Base-by-base conservation (phyloP, 2,888 invertebrate species). In the Dryobota labecula region DNA sequence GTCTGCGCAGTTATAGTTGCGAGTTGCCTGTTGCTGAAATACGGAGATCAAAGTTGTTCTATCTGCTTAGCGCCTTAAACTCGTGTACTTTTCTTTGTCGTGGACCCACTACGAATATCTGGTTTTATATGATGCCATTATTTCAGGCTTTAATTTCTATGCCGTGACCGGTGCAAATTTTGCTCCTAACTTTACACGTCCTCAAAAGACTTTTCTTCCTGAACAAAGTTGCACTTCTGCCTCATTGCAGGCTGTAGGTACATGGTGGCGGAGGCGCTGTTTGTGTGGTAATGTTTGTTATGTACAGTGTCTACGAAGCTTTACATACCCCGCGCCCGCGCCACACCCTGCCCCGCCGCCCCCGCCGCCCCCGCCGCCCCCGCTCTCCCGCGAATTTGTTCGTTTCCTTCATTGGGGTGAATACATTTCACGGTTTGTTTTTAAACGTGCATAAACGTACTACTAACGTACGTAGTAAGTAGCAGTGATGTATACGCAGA, bases 211-310 rank as follows among this genome's bases (percentile, higher is more conserved):
- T 38, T 24, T 51, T 61, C 43, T 45, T 62, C 41, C 18, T 4
- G 13, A 33, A 58, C 60, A 47, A 84, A 86, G 61, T 75, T 56
- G 60, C 36, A 54, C 77, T 85, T 83, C 87, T 85, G 84, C 9
- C 1, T 47, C 20, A 24, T 9, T 51, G 38, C 43, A 45, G 45
- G 51, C 24, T 2, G 47, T 43, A 30, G 51, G 65, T n/a, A n/a
- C n/a, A n/a, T 54, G 65, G 45, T 54, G 66, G 49, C 69, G 72
- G 73, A 77, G 77, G 74, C 60, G 60, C 87, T 93, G 93, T 93
- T 93, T 93, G 92, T 92, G 91, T 88, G 90, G 89, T 90, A 87
- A 88, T 92, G 90, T 93, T 92, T 92, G 86, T 86, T 85, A 85
- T 91, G 90, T 91, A 90, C 86, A 78, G 76, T 79, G 81, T 89